Evolutionary conservation across 2,113 vertebrate species (phyloP).

Genomic region (Neodon shergylaensis): DNA sequence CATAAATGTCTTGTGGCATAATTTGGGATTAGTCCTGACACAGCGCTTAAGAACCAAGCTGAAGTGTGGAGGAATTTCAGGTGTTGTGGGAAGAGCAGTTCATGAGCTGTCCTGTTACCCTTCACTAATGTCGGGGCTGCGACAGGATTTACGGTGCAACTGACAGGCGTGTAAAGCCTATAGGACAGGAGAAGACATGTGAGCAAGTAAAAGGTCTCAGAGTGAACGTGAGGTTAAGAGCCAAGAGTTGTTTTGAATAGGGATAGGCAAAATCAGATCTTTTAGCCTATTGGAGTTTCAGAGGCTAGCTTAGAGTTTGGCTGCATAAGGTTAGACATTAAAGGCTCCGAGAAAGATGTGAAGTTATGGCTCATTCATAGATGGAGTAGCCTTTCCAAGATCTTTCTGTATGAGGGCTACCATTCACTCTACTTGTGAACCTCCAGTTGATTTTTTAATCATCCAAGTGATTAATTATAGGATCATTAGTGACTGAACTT

Average conservation of each 20-base stretch:
- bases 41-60: background rate
- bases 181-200: background rate
- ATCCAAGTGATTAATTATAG: slow-evolving; percentile 6
- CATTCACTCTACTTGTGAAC: background rate
- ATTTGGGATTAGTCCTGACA: background rate
- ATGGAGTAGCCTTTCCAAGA: slow-evolving; percentile 21
- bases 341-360: background rate
- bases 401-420: background rate
- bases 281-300: background rate
- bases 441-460: slow-evolving; percentile 13
- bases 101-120: background rate
- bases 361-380: background rate
- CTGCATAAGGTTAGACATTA: background rate
- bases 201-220: background rate
- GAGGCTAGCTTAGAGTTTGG: background rate
- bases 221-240: slow-evolving; percentile 11
- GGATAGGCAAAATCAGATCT: background rate
- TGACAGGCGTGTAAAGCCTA: background rate
- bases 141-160: background rate
- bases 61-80: background rate
- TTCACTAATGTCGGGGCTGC: background rate
- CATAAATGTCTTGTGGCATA: background rate
- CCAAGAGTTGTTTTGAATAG: background rate
- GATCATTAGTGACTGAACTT: slow-evolving; percentile 21
- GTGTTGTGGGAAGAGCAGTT: background rate